Evolutionary conservation across 2,797 vertebrate species (phyloP).

Genomic region (Pelodytes ibericus): DNA sequence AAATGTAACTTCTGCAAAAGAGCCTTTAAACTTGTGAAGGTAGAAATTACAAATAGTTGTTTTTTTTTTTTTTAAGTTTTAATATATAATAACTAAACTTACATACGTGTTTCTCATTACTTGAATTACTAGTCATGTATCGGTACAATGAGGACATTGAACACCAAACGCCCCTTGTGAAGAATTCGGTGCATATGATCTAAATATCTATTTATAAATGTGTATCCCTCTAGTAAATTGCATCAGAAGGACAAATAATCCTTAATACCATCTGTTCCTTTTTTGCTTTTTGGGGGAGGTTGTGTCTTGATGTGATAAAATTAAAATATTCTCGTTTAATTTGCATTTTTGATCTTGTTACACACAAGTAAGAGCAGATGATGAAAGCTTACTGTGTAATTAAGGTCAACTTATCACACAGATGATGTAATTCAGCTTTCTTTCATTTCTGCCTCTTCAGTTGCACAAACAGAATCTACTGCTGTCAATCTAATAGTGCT

Average conservation of each 20-base stretch:
- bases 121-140: too few relatives aligned
- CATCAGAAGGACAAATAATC: slow-evolving; percentile 52
- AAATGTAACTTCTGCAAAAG: too few relatives aligned
- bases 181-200: not conserved
- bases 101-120: too few relatives aligned
- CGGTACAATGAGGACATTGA: not conserved
- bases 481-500: too few relatives aligned
- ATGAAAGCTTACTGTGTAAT: not conserved
- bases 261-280: slow-evolving; percentile 58
- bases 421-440: slow-evolving; percentile 25
- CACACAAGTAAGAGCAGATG: slow-evolving; percentile 30
- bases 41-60: too few relatives aligned
- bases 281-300: slow-evolving; percentile 43
- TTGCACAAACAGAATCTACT: too few relatives aligned
- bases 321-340: slow-evolving; percentile 61
- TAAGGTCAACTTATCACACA: slow-evolving; percentile 14
- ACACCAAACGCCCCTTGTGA: not conserved
- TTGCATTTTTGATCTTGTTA: slow-evolving; percentile 56
- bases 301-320: slow-evolving; percentile 54
- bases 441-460: not conserved
- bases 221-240: slow-evolving; percentile 25
- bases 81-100: too few relatives aligned
- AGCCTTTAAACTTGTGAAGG: too few relatives aligned
- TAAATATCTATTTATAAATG: slow-evolving; percentile 25
- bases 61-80: too few relatives aligned